Conservation (phyloP, 2,888 invertebrate species). For the Pristionchus maxplancki region DNA sequence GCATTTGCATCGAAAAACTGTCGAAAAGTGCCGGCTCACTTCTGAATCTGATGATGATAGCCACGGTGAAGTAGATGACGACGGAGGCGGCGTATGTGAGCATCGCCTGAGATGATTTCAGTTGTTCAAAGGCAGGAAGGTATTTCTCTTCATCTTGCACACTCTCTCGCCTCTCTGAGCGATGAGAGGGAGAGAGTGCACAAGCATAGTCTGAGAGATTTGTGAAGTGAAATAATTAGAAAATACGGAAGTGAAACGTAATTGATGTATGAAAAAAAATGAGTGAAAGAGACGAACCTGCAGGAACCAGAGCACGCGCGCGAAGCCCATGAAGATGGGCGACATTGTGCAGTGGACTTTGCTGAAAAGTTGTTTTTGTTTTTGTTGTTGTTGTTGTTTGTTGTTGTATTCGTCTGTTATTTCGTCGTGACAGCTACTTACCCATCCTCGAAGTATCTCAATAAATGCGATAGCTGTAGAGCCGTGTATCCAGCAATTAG, state of each 20-base stretch:
- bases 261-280: not conserved
- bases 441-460: constrained; percentile 33
- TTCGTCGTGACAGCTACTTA: not conserved
- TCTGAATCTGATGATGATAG: not conserved
- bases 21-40: not conserved
- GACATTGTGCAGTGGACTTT: constrained; percentile 30
- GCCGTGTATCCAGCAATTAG: not conserved
- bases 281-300: not conserved
- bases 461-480: not conserved
- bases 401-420: not conserved
- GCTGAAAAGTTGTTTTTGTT: not conserved
- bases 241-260: no score
- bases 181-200: no score
- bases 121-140: no score
- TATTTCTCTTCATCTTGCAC: no score
- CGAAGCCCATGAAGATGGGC: constrained; percentile 15
- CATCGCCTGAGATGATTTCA: not conserved
- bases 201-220: not conserved
- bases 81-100: not conserved
- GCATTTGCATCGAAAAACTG: no score
- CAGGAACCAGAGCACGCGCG: not conserved
- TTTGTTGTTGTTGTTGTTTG: no score
- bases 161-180: no score
- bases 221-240: no score
- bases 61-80: not conserved